phyloP scores from a whole-genome alignment of 2,797 vertebrate genomes.

The Sebastes minor region DNA sequence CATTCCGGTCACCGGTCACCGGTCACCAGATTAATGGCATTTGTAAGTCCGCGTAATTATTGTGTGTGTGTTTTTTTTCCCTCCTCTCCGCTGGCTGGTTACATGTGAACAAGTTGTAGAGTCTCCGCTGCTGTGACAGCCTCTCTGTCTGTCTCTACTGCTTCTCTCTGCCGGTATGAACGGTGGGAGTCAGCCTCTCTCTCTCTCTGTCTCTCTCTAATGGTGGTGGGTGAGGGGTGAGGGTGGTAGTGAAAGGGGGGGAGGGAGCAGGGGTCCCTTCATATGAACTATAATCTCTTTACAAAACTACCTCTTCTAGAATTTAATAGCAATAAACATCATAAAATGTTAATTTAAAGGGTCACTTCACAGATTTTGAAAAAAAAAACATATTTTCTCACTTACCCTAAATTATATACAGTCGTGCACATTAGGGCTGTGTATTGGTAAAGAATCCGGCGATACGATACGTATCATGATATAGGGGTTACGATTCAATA shows the following conservation, averaged over 20 bases:
- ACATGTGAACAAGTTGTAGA: conserved; percentile 55
- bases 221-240: conserved; percentile 7
- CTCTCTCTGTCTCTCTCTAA: conserved; percentile 19
- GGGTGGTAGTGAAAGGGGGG: conserved; percentile 2
- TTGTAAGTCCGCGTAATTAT: conserved; percentile 37
- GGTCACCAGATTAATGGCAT: conserved; percentile 26
- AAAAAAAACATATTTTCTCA: too few species aligned
- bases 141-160: conserved; percentile 9
- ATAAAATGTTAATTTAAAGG: background rate
- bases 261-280: background rate
- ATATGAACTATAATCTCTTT: background rate
- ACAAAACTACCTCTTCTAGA: background rate
- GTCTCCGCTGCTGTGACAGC: conserved; percentile 37
- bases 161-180: conserved; percentile 32
- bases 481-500: too few species aligned
- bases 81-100: background rate
- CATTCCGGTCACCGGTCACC: conserved; percentile 47
- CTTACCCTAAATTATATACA: too few species aligned
- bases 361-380: background rate
- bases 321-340: background rate
- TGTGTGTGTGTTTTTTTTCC: background rate
- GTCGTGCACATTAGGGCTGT: background rate
- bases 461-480: too few species aligned
- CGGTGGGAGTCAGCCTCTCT: conserved; percentile 56
- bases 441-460: too few species aligned